Evolutionary conservation across 2,113 vertebrate species (phyloP), one percentile per base, ranked within the genome.

Genomic region (Chauna torquata): DNA sequence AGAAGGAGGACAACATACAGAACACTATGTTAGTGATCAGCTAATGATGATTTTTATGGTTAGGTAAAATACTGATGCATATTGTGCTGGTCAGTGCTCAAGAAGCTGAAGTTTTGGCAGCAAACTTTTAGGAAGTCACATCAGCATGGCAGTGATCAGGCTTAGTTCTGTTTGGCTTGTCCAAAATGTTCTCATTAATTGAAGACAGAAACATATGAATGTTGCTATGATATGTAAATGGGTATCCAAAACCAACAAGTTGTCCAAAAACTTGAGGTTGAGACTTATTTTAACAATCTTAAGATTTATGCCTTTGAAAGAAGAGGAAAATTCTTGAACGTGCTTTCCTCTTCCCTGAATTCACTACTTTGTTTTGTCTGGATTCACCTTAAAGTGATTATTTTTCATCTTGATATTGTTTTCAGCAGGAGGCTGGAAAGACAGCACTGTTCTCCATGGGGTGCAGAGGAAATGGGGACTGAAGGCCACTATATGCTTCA

Each of bases 341-440:
- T 12, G 40, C 7, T 88, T 86, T 93, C 38, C 8, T 68, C 55
- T 79, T 93, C 59, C 50, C 52, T 76, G 69, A 86, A 90, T 3
- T 1, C 1, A 62, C 36, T 66, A 40, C 28, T 84, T 25, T 93
- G 76, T 94, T 96, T 93, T 88, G 42, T 80, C 92, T 94, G 79
- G 76, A 92, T 96, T 94, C 23, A 27, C 45, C n/a, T n/a, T 75
- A 55, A 82, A 1, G 3, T 17, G 57, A 66, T 81, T 91, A 58
- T 64, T 92, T 91, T 95, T 91, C n/a, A 66, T 74, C 57, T 80
- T 57, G 65, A n/a, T 94, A 85, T 30, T 95, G 36, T 50, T 93
- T 88, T 82, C 82, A 94, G 79, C n/a, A 66, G 79, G 50, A 75
- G 79, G 42, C 50, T 75, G 52, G 79, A 78, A 68, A 82, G 54